Base-by-base conservation (phyloP, 2,797 vertebrate species). In the Onychomys torridus region DNA sequence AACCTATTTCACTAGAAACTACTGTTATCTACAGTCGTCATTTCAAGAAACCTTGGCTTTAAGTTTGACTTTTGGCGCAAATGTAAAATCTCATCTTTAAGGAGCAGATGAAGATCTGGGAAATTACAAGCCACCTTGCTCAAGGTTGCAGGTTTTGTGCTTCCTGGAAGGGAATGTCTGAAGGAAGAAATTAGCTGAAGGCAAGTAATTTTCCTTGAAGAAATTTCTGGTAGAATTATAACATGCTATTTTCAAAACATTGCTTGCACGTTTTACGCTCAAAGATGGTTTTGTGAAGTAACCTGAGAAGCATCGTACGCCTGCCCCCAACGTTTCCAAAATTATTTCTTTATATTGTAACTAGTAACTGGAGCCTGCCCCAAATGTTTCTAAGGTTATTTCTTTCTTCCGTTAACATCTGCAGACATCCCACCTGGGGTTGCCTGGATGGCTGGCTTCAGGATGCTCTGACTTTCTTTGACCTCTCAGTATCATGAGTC, bases 191-290 rank as follows among this genome's bases (percentile, higher is more conserved):
- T 6, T 46, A n/a, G 5, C 11, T 86, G 27, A 79, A 96, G 82
- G 61, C 94, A 94, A 95, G 57, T n/a, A 32, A 63, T 37, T 77
- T 88, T 91, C 57, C 78, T 92, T 69, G 63, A 95, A 97, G 77
- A 67, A 16, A 16, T 90, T 95, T 94, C 40, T 78, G 75, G 73
- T 49, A 78, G 77, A 96, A 84, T 69, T 43, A 55, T 40, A 93
- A 75, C 1, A 81, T 19, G 5, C 29, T 88, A n/a, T 43, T 43
- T 46, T 76, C 14, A 73, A 61, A 79, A 81, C 12, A 81, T 19
- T 6, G 61, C 12, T 89, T 91, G 19, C 14, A 89, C 21, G 71
- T 90, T 83, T 43, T 87, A 63, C 27, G 37, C 89, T 84, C 2
- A 79, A 81, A 91, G 52, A 14, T 27, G 85, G 88, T 59, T 91